phyloP scores from a whole-genome alignment of 2,888 invertebrate genomes.

The Elgonia sp. region DNA sequence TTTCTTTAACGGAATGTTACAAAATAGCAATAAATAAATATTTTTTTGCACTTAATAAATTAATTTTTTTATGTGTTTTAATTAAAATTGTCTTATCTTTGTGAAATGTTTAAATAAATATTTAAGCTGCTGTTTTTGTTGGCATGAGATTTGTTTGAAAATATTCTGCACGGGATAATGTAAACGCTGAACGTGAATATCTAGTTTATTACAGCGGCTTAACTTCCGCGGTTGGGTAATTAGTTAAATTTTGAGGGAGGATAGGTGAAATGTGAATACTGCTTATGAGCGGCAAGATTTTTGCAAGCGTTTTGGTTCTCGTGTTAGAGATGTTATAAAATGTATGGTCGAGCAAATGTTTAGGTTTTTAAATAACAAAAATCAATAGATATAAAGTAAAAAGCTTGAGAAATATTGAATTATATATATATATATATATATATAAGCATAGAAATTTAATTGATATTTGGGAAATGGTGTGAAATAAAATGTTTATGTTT shows the following conservation, averaged over 20 bases:
- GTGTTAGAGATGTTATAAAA: background rate
- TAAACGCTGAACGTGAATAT: background rate
- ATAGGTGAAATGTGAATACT: background rate
- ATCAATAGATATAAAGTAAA: slow-evolving; percentile 24
- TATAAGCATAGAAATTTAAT: too few species aligned
- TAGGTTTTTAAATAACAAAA: slow-evolving; percentile 34
- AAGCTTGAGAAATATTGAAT: slow-evolving; percentile 19
- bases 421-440: too few species aligned
- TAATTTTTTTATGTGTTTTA: too few species aligned
- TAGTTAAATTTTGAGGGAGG: slow-evolving; percentile 2
- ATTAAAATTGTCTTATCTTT: too few species aligned
- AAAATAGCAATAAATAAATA: too few species aligned
- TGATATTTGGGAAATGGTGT: too few species aligned
- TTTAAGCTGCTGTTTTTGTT: background rate
- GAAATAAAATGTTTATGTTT: too few species aligned
- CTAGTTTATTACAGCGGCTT: slow-evolving; percentile 10
- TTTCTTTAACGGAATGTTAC: too few species aligned
- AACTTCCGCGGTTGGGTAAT: slow-evolving; percentile 1
- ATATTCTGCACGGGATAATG: background rate
- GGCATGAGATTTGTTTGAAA: background rate
- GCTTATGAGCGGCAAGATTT: background rate
- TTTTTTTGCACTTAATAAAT: too few species aligned
- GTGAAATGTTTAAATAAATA: background rate
- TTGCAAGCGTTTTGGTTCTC: background rate
- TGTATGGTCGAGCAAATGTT: slow-evolving; percentile 4